These are phyloP conservation scores for Synaphobranchus kaupii DNA, from an alignment of 2,797 vertebrate genomes.

Conservation along the genomic window DNA sequence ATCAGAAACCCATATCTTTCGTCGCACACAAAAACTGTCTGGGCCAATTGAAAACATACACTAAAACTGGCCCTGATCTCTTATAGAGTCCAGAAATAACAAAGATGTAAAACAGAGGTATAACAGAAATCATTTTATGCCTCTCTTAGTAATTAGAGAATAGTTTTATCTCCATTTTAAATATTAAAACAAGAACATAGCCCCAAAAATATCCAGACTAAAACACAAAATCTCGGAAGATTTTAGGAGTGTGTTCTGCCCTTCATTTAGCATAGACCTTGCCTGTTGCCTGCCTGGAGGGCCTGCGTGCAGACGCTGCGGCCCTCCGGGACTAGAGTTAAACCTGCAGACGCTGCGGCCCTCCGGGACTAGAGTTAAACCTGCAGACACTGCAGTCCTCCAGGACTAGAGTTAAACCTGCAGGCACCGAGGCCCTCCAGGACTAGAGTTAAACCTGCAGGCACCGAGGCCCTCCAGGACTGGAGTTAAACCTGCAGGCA, in stretches of 20 bases:
- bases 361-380: too few relatives aligned
- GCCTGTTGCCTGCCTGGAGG: neutral
- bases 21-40: neutral
- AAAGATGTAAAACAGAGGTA: neutral
- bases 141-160: neutral
- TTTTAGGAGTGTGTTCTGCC: neutral
- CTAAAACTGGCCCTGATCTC: neutral
- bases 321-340: too few relatives aligned
- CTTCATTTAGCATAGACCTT: neutral
- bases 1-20: too few relatives aligned
- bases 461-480: too few relatives aligned
- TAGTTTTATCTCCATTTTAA: neutral
- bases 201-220: neutral
- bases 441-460: too few relatives aligned
- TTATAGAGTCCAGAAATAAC: neutral
- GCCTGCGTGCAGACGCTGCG: too few relatives aligned
- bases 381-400: too few relatives aligned
- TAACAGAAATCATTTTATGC: neutral
- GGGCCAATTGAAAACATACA: neutral
- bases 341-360: too few relatives aligned
- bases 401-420: too few relatives aligned
- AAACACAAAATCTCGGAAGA: neutral
- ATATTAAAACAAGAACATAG: neutral
- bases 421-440: too few relatives aligned
- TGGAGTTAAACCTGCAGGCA: too few relatives aligned